Base-by-base conservation (phyloP, 2,888 invertebrate species). In the Drosophila aldrichi region DNA sequence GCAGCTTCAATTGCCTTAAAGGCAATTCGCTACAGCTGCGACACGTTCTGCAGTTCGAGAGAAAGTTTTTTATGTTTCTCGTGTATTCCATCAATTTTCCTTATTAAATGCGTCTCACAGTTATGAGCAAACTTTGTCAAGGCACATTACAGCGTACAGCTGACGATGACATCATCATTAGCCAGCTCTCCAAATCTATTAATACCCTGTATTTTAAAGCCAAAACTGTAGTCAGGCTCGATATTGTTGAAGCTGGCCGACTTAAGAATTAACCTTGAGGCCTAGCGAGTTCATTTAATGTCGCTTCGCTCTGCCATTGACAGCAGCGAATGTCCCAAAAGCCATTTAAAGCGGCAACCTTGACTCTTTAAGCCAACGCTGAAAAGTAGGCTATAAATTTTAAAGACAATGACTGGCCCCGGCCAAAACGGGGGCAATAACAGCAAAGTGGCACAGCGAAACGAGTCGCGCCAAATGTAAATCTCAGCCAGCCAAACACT, bases 101-200 rank as follows among this genome's bases (percentile, higher is more conserved):
- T 75, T 75, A 78, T 78, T 72, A 78, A 78, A 78, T 55, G 76
- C 72, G 66, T 75, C 75, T 70, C 77, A 69, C 70, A 73, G 78
- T 83, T 82, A 87, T 82, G 82, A 67, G 74, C 52, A 81, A 84
- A 87, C 59, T 85, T 85, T 65, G 29, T 52, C 41, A 43, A 63
- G 66, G 68, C 41, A 65, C 80, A 77, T 77, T 67, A 59, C 22
- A 2, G 22, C 59, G 46, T 66, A 67, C 80, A 77, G 77, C 88
- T 84, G 88, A 60, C 61, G 69, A 81, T 84, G 80, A 87, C 68
- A 77, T 81, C 78, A 83, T 64, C 65, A 49, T 48, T 48, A 38
- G 38, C 8, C 48, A 25, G 16, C 9, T 29, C 2, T n/a, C 5
- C 5, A 25, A 56, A 20, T 32, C 32, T 32, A 16, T 20, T 14